Evolutionary conservation across 2,888 invertebrate species (phyloP).

Genomic region (Acronicta psi): DNA sequence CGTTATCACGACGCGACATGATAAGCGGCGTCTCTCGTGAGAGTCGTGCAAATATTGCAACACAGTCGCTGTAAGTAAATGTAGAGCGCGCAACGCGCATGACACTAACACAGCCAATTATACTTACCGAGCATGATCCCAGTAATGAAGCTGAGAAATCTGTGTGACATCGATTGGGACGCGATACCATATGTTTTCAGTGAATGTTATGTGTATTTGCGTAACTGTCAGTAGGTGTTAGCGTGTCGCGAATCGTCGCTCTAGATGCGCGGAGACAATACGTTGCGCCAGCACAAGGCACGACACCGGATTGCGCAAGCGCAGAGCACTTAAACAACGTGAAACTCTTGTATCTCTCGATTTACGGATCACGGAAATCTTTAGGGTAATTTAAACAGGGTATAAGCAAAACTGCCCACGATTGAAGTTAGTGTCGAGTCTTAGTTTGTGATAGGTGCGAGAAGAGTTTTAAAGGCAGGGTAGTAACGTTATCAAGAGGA

Average conservation of each 20-base stretch:
- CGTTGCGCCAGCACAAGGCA: constrained; percentile 61
- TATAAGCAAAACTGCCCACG: constrained; percentile 51
- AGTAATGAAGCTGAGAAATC: constrained; percentile 53
- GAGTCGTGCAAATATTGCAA: constrained; percentile 67
- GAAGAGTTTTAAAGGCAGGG: constrained; percentile 36
- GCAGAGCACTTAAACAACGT: constrained; percentile 54
- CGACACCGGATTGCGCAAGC: constrained; percentile 63
- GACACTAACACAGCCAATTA: constrained; percentile 53
- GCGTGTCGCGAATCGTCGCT: constrained; percentile 72
- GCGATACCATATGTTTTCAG: constrained; percentile 56
- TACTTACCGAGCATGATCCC: constrained; percentile 35
- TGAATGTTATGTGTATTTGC: constrained; percentile 62
- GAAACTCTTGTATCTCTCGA: constrained; percentile 66
- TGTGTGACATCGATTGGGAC: constrained; percentile 55
- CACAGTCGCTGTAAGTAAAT: constrained; percentile 54
- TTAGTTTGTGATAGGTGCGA: constrained; percentile 34
- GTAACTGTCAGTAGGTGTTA: constrained; percentile 68
- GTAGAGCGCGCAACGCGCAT: constrained; percentile 58
- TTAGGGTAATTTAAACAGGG: constrained; percentile 55
- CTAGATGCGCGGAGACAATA: constrained; percentile 79
- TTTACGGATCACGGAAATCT: constrained; percentile 66
- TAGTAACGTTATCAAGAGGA: no score
- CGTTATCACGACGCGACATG: constrained; percentile 62
- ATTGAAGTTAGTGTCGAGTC: constrained; percentile 31
- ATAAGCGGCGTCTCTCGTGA: constrained; percentile 62